A percentile compares a stretch with the other conserved stretches of the same genome.
Evolutionary conservation across 2,888 invertebrate species (phyloP).

Genomic region (Dioctria rufipes): DNA sequence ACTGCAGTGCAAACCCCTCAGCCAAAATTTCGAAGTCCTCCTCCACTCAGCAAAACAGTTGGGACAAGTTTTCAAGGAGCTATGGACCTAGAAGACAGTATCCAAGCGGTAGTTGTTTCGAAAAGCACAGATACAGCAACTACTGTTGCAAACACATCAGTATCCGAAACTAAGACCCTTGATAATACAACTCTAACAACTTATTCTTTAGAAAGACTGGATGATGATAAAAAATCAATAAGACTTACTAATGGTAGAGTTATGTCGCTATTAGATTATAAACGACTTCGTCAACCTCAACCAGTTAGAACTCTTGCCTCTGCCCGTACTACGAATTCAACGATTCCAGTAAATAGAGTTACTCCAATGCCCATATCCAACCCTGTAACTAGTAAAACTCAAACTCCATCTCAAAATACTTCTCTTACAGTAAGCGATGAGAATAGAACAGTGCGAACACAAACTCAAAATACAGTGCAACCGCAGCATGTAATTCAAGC

Average conservation of each 20-base stretch:
- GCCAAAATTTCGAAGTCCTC: constrained; percentile 14
- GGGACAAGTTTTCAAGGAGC: not conserved
- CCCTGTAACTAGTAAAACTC: constrained; percentile 43
- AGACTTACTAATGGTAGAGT: constrained; percentile 53
- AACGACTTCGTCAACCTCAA: constrained; percentile 65
- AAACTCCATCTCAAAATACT: constrained; percentile 13
- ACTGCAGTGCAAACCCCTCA: not conserved
- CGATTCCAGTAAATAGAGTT: constrained; percentile 54
- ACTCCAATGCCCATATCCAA: constrained; percentile 49
- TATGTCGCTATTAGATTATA: constrained; percentile 54
- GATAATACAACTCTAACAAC: constrained; percentile 54
- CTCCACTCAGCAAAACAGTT: not conserved
- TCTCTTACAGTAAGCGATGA: constrained; percentile 3
- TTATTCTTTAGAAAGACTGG: constrained; percentile 43
- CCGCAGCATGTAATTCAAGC: constrained; percentile 66
- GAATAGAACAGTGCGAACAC: constrained; percentile 44
- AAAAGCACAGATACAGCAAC: constrained; percentile 64
- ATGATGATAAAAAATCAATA: constrained; percentile 41
- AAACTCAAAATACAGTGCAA: constrained; percentile 30
- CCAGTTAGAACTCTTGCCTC: constrained; percentile 62
- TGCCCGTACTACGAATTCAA: constrained; percentile 6
- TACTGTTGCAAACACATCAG: constrained; percentile 62
- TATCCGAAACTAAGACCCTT: constrained; percentile 41
- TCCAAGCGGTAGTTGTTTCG: constrained; percentile 68
- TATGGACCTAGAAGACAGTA: constrained; percentile 68